Evolutionary conservation across 2,113 vertebrate genomes (phyloP).

Genomic region (Urocynchramus pylzowi): DNA sequence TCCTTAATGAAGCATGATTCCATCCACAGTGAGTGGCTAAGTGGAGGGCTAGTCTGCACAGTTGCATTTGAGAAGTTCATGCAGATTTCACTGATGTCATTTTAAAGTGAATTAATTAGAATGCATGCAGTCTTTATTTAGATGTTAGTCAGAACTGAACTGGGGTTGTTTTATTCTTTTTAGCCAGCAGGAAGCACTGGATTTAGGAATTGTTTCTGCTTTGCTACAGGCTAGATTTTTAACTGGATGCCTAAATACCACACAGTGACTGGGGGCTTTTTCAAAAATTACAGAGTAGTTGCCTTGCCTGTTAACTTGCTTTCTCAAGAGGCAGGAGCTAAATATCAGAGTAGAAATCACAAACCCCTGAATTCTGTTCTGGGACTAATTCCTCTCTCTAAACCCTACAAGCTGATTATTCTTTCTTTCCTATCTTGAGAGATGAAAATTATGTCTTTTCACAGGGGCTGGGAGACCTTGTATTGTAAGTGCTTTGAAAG

Average conservation of each 20-base stretch:
- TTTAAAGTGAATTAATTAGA: slow-evolving; percentile 7
- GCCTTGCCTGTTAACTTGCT: neutral
- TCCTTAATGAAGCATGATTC: neutral
- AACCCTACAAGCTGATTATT: neutral
- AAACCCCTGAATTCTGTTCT: neutral
- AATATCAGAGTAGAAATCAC: slow-evolving; percentile 33
- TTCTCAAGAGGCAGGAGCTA: neutral
- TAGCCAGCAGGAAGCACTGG: neutral
- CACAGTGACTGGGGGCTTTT: neutral
- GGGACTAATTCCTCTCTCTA: neutral
- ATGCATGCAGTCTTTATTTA: neutral
- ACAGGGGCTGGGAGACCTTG: neutral
- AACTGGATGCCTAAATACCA: slow-evolving; percentile 20
- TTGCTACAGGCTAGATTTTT: slow-evolving; percentile 12
- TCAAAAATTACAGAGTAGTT: neutral
- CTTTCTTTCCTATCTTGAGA: neutral
- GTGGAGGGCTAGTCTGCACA: neutral
- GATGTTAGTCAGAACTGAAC: neutral
- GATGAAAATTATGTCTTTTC: neutral
- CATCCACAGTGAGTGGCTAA: neutral
- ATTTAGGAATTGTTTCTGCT: slow-evolving; percentile 9
- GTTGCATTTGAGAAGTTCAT: neutral
- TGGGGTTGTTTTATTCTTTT: neutral
- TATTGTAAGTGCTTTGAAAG: neutral
- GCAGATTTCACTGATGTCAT: neutral